Conservation (phyloP, 1,140 invertebrate genomes). For the Himalopsyche phryganea region DNA sequence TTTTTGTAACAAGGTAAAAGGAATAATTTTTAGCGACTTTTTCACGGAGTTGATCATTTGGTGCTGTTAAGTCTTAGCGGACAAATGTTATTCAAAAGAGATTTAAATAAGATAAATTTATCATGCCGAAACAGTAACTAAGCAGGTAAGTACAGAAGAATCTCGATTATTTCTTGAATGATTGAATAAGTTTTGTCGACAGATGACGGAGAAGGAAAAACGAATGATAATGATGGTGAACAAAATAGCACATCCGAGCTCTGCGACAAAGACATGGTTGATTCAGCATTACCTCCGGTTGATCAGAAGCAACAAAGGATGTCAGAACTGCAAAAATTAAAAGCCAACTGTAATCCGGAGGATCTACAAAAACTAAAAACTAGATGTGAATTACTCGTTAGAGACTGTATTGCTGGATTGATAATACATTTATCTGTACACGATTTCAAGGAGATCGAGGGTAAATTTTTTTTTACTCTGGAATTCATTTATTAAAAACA, state of each 20-base stretch:
- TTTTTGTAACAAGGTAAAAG: too few relatives aligned
- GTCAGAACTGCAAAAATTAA: slow-evolving; percentile 66
- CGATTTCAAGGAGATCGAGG: slow-evolving; percentile 82
- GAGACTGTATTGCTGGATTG: slow-evolving; percentile 71
- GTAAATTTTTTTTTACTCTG: slow-evolving; percentile 42
- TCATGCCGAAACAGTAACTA: too few relatives aligned
- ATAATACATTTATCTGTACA: slow-evolving; percentile 74
- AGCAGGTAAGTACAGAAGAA: too few relatives aligned
- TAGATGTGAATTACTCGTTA: slow-evolving; percentile 62
- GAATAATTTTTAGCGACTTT: too few relatives aligned
- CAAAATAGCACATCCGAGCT: slow-evolving; percentile 51
- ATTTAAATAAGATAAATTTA: too few relatives aligned
- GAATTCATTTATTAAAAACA: neutral
- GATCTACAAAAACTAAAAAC: slow-evolving; percentile 70
- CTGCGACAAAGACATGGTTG: slow-evolving; percentile 63
- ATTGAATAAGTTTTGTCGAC: too few relatives aligned
- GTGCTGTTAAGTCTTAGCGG: too few relatives aligned
- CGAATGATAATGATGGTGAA: slow-evolving; percentile 39
- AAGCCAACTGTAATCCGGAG: slow-evolving; percentile 78
- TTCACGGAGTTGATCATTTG: too few relatives aligned
- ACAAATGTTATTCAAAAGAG: too few relatives aligned
- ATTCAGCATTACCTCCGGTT: slow-evolving; percentile 62
- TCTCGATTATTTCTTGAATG: too few relatives aligned
- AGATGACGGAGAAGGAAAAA: slow-evolving; percentile 47
- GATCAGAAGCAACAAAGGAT: slow-evolving; percentile 62